Conservation (phyloP, 2,888 invertebrate species). For the Polydrusus pterygomalis region DNA sequence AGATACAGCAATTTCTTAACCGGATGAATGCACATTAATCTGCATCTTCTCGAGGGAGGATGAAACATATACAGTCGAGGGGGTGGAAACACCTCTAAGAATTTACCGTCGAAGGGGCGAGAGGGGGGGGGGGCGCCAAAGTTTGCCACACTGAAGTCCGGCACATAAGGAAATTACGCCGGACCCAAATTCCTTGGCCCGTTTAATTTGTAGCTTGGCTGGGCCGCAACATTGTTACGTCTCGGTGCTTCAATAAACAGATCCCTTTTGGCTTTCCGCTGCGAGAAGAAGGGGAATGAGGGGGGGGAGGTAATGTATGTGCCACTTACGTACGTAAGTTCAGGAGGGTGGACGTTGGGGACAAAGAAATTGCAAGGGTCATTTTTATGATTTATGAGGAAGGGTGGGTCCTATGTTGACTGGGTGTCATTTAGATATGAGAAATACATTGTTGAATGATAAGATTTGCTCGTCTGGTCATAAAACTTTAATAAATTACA, state of each 20-base stretch:
- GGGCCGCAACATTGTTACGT: slow-evolving; percentile 59
- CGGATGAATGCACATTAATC: slow-evolving; percentile 72
- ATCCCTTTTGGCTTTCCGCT: slow-evolving; percentile 53
- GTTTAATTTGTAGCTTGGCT: slow-evolving; percentile 68
- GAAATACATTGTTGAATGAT: background rate
- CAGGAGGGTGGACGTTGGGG: slow-evolving; percentile 49
- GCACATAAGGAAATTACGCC: slow-evolving; percentile 67
- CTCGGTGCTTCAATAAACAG: slow-evolving; percentile 56
- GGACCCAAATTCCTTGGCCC: slow-evolving; percentile 70
- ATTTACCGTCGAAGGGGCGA: no score
- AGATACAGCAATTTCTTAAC: slow-evolving; percentile 69
- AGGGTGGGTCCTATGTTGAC: slow-evolving; percentile 25
- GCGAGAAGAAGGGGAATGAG: slow-evolving; percentile 21
- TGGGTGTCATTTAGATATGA: slow-evolving; percentile 25
- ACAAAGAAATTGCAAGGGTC: slow-evolving; percentile 45
- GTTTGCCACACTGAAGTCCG: slow-evolving; percentile 59
- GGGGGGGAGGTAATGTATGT: slow-evolving; percentile 47
- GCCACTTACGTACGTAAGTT: slow-evolving; percentile 51
- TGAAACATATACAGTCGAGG: slow-evolving; percentile 49
- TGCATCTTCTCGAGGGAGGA: slow-evolving; percentile 66
- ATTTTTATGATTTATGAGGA: slow-evolving; percentile 53
- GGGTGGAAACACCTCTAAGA: slow-evolving; percentile 66
- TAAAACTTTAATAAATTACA: background rate
- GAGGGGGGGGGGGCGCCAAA: slow-evolving; percentile 43
- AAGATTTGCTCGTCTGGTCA: background rate